Evolutionary conservation across 1,140 invertebrate genomes (phyloP).

Genomic region (Zeugodacus cucurbitae): DNA sequence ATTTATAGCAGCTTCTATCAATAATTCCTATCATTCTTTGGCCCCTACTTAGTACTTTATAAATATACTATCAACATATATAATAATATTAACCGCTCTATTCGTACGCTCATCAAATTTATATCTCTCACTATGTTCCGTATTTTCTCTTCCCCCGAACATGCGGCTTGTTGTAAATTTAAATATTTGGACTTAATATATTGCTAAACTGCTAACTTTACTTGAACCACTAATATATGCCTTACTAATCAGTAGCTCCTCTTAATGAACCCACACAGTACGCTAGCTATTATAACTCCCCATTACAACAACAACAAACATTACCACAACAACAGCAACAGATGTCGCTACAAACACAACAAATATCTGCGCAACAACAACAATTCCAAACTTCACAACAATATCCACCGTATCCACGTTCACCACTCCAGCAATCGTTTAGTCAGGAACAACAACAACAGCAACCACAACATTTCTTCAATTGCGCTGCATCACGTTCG

Average conservation of each 20-base stretch:
- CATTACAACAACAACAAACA: constrained; percentile 39
- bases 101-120: background rate
- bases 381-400: background rate
- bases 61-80: background rate
- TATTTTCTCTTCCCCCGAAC: background rate
- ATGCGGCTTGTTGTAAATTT: background rate
- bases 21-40: too few species aligned
- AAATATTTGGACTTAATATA: background rate
- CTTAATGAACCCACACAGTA: constrained; percentile 41
- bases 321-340: constrained; percentile 39
- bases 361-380: background rate
- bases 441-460: constrained; percentile 13
- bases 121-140: background rate
- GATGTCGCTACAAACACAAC: background rate
- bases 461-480: constrained; percentile 54
- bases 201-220: background rate
- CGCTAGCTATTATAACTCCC: constrained; percentile 38
- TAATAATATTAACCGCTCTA: background rate
- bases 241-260: constrained; percentile 39
- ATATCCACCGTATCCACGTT: background rate
- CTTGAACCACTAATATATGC: background rate
- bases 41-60: too few species aligned
- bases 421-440: background rate
- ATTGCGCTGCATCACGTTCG: constrained; percentile 63
- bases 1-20: too few species aligned